Base-by-base conservation (phyloP, 2,797 vertebrate species). In the Adelosebastes latens region DNA sequence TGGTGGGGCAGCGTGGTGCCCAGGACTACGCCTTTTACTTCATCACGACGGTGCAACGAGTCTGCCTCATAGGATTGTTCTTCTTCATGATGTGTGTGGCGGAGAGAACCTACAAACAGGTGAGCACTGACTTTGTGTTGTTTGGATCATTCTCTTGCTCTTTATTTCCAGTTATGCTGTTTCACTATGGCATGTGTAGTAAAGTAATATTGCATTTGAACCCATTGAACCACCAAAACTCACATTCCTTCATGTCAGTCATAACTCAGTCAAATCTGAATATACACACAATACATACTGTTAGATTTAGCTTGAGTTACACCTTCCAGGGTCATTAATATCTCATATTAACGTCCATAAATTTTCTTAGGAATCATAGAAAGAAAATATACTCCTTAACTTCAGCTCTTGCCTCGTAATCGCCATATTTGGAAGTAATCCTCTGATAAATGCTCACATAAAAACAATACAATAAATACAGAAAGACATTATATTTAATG, bases 21-120 rank as follows among this genome's bases (percentile, higher is more conserved):
- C 83, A 87, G 1, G 83, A 96, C 18, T 66, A 96, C 10, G 22
- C 91, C 12, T 94, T 99, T 82, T 94, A 96, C 87, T 61, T 95
- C 8, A 97, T 99, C 95, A 98, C 96, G 49, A 95, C 96, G 3
- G 91, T 99, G 79, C 97, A 99, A 65, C 96, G 98, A 72, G 89
- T 97, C 52, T 98, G 97, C 93, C 96, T 99, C 77, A 97, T 96
- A 0, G 97, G 97, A 85, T 97, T 99, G 86, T 98, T 99, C 86
- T 99, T 99, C 94, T 99, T 99, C 92, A 97, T 99, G 97, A 98
- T 99, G 97, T 99, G 98, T 80, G 99, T 99, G 81, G 98, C 99
- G 2, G 99, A 99, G 94, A 97, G 97, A 81, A 99, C 99, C 0
- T 99, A 99, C 86, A 99, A 98, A 70, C 98, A 99, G 97, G 99